These are phyloP conservation scores for Tichodroma muraria DNA, from an alignment of 2,113 vertebrate genomes.

Conservation along the genomic window DNA sequence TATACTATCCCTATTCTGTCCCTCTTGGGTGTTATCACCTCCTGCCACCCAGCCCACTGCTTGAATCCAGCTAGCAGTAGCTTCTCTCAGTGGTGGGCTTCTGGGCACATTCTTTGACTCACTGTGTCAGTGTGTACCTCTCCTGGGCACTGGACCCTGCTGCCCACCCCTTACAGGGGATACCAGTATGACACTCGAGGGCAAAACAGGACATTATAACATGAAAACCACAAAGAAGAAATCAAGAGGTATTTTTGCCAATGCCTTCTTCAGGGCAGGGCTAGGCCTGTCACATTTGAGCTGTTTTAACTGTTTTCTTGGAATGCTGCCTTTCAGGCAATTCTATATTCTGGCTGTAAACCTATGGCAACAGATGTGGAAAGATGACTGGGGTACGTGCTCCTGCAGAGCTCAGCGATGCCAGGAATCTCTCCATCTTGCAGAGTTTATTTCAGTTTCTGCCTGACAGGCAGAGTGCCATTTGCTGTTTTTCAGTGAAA, in stretches of 20 bases:
- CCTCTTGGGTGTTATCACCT: background rate
- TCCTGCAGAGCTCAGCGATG: background rate
- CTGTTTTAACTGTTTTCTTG: background rate
- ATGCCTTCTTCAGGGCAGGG: background rate
- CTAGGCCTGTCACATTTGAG: background rate
- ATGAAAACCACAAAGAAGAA: background rate
- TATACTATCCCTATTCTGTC: background rate
- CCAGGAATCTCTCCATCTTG: background rate
- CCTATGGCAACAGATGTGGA: background rate
- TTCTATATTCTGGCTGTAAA: background rate
- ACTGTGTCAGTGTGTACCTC: accelerated
- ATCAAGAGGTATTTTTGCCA: background rate
- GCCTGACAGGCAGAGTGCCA: background rate
- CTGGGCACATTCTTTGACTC: background rate
- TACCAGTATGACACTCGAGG: accelerated
- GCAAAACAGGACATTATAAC: background rate
- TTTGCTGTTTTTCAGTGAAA: background rate
- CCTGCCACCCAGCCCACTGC: background rate
- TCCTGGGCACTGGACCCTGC: background rate
- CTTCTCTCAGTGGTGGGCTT: background rate
- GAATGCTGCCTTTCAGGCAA: background rate
- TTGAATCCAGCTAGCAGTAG: background rate
- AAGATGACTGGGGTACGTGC: background rate
- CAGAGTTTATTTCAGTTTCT: background rate
- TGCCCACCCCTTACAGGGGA: background rate